These are phyloP conservation scores for Cylindroiulus punctatus DNA, from an alignment of 2,888 invertebrate species.

Conservation along the genomic window DNA sequence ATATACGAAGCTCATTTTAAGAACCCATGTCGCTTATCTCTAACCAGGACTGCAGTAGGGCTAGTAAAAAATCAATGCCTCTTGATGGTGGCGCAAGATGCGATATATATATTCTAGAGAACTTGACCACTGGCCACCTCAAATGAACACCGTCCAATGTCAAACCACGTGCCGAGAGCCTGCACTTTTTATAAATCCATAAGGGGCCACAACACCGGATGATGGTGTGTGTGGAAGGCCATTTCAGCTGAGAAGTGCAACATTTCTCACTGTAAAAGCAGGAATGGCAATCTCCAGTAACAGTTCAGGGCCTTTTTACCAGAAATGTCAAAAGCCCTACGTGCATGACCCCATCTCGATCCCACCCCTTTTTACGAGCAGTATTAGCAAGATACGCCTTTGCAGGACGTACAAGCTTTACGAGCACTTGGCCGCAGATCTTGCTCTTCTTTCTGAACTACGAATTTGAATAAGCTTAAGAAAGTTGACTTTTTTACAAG, in stretches of 20 bases:
- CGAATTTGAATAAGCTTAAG: neutral
- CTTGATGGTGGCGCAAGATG: slow-evolving; percentile 31
- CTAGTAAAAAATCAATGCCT: slow-evolving; percentile 29
- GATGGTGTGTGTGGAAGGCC: neutral
- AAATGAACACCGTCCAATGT: neutral
- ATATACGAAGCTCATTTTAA: neutral
- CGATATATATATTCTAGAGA: slow-evolving; percentile 16
- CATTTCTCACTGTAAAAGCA: neutral
- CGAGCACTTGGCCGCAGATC: neutral
- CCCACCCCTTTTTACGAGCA: neutral
- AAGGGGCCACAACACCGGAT: slow-evolving; percentile 22
- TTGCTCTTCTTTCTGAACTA: neutral
- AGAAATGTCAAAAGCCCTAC: neutral
- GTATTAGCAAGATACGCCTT: neutral
- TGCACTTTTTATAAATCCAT: neutral
- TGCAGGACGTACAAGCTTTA: neutral
- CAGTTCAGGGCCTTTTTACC: neutral
- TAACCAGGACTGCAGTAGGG: neutral
- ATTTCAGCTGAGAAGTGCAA: slow-evolving; percentile 7
- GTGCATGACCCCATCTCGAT: neutral
- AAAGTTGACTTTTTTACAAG: neutral
- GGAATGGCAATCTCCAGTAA: neutral
- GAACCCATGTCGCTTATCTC: neutral
- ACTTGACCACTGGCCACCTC: slow-evolving; percentile 22
- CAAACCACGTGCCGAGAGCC: neutral